Conservation (phyloP, 2,113 vertebrate genomes). For the Oxyura jamaicensis region DNA sequence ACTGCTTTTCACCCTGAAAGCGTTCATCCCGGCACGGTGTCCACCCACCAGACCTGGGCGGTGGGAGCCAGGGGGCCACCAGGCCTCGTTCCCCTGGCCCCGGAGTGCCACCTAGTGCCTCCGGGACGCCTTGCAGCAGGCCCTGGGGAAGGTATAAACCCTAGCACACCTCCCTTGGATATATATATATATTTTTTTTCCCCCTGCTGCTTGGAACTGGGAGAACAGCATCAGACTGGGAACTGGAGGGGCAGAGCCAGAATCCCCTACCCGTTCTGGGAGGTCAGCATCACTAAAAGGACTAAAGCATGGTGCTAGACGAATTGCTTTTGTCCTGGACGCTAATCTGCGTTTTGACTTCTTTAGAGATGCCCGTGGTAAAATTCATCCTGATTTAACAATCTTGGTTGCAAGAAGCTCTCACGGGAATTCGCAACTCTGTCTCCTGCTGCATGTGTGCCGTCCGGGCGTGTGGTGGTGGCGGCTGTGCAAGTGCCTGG, state of each 20-base stretch:
- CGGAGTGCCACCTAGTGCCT: background rate
- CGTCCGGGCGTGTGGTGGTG: background rate
- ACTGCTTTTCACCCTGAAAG: background rate
- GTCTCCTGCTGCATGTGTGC: background rate
- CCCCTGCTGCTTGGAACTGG: background rate
- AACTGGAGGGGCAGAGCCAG: background rate
- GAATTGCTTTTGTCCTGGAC: background rate
- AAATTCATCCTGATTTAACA: background rate
- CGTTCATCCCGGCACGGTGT: background rate
- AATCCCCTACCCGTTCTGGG: background rate
- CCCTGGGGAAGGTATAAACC: background rate
- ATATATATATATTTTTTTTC: too few species aligned
- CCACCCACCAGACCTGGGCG: too few species aligned
- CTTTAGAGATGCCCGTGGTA: background rate
- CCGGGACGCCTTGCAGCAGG: background rate
- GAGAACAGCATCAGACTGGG: background rate
- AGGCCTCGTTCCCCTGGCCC: too few species aligned
- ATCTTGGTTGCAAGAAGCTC: background rate
- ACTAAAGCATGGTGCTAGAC: conserved; percentile 23
- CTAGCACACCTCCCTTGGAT: background rate
- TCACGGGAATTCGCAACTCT: background rate
- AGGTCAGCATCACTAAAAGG: background rate
- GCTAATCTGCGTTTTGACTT: background rate
- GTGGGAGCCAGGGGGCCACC: too few species aligned
- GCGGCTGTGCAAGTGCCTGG: background rate